Evolutionary conservation across 2,113 vertebrate species (phyloP), one percentile per base, ranked within the genome.

Genomic region (Orycteropus afer): DNA sequence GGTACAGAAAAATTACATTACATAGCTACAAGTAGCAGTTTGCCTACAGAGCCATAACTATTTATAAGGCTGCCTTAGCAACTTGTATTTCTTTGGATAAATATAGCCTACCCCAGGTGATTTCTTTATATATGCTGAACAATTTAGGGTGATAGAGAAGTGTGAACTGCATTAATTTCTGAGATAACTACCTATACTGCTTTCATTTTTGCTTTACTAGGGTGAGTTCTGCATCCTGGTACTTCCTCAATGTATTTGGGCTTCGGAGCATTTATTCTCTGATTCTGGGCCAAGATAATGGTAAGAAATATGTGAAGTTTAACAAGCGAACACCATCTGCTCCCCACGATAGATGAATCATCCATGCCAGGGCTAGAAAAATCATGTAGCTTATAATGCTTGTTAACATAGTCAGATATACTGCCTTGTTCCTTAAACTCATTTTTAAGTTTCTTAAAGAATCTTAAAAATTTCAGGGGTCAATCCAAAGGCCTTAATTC

Each of bases 221-320:
- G 99, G 99, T 99, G 95, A 99, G 99, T 98, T 99, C 99, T 90
- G 99, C 99, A 55, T 99, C 99, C 32, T 99, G 99, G 99, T 99
- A 99, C 98, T 99, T 99, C 97, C 98, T 99, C 95, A 99, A 99
- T 95, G 99, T 99, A 25, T 99, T 99, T 99, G 99, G 99, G 97
- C 99, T 99, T 93, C 98, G 99, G 97, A 99, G 99, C 99, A 99
- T 99, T 99, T 99, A 99, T 95, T 99, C 99, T 2, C 98, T 99
- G 93, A 99, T 99, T 96, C 98, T 99, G 87, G 99, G 99, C 96
- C 99, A 99, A 98, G 99, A 99, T 97, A 99, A 99, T 94, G 99
- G 99, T 99, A 99, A 98, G 98, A 63, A 55, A 23, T 11, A 37
- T 51, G 1, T 69, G 32, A 61, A 15, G 83, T 57, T 86, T 89